Percentiles rank a stretch among this genome's conserved stretches.
Conservation (phyloP, 1,140 invertebrate species). For the Aphelenchoides besseyi region DNA sequence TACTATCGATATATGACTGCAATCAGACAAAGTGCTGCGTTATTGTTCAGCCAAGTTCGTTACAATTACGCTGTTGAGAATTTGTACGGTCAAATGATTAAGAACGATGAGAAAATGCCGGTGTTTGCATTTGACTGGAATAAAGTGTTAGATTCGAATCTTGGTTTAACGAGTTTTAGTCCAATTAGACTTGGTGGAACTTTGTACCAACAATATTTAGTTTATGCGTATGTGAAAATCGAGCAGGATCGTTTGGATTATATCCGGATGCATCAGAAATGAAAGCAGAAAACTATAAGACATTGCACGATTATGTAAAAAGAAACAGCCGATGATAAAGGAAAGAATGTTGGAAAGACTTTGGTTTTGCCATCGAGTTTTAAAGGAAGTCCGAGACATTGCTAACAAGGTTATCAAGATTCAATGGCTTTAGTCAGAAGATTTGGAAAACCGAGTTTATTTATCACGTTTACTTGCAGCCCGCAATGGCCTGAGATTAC, state of each 20-base stretch:
- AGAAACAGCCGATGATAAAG: constrained; percentile 28
- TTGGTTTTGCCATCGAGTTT: constrained; percentile 63
- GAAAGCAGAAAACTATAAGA: constrained; percentile 65
- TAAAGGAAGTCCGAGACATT: constrained; percentile 11
- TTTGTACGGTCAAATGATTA: not conserved
- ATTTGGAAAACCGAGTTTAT: constrained; percentile 64
- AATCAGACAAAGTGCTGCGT: not conserved
- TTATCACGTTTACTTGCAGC: constrained; percentile 67
- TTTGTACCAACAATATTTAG: constrained; percentile 63
- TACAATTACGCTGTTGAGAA: not conserved
- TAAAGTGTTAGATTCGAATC: not conserved
- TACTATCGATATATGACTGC: not conserved
- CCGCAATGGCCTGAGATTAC: constrained; percentile 65
- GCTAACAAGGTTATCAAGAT: constrained; percentile 49
- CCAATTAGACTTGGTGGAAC: constrained; percentile 44
- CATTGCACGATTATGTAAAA: constrained; percentile 61
- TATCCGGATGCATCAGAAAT: constrained; percentile 65
- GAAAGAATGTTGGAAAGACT: constrained; percentile 39
- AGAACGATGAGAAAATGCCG: not conserved
- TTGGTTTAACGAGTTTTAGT: constrained; percentile 39
- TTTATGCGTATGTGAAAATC: constrained; percentile 67
- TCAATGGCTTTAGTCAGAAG: constrained; percentile 62
- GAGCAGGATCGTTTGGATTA: constrained; percentile 64
- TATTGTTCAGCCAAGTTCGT: no score
- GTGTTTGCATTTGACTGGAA: not conserved